These are phyloP conservation scores for Macrophya alboannulata DNA, from an alignment of 2,888 invertebrate genomes.

Conservation along the genomic window DNA sequence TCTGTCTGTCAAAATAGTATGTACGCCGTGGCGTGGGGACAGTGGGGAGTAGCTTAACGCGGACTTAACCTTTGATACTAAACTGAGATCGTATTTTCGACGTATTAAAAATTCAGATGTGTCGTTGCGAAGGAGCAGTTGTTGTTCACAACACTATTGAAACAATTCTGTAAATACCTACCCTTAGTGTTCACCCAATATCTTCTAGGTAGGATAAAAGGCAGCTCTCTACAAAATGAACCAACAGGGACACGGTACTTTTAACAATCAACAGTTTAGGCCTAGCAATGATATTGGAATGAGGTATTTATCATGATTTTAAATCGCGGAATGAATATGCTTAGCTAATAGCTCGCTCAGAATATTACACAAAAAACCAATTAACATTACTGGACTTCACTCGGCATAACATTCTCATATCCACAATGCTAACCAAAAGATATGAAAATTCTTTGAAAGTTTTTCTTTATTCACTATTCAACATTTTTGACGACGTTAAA, in stretches of 20 bases:
- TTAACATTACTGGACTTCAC: background rate
- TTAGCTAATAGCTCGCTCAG: background rate
- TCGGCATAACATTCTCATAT: background rate
- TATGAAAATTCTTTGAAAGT: background rate
- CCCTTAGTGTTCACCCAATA: background rate
- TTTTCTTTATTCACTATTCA: background rate
- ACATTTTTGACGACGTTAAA: background rate
- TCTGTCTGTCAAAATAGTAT: background rate
- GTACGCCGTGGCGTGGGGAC: background rate
- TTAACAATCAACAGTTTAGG: conserved; percentile 47
- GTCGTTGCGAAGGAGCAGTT: conserved; percentile 55
- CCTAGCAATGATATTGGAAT: conserved; percentile 37
- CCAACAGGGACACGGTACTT: conserved; percentile 35
- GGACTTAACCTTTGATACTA: conserved; percentile 34
- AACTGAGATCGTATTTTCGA: conserved; percentile 1
- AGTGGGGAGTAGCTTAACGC: conserved; percentile 32
- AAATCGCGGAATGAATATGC: background rate
- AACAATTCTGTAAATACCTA: background rate
- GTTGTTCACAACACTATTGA: conserved; percentile 56
- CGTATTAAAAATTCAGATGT: conserved; percentile 12
- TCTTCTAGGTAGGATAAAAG: background rate
- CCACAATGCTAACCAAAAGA: background rate
- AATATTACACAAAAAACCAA: background rate
- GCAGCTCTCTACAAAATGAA: conserved; percentile 39
- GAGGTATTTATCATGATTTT: conserved; percentile 17